Percentiles rank a stretch among this genome's conserved stretches.
Evolutionary conservation across 2,888 invertebrate species (phyloP).

Genomic region (Andrena haemorrhoa): DNA sequence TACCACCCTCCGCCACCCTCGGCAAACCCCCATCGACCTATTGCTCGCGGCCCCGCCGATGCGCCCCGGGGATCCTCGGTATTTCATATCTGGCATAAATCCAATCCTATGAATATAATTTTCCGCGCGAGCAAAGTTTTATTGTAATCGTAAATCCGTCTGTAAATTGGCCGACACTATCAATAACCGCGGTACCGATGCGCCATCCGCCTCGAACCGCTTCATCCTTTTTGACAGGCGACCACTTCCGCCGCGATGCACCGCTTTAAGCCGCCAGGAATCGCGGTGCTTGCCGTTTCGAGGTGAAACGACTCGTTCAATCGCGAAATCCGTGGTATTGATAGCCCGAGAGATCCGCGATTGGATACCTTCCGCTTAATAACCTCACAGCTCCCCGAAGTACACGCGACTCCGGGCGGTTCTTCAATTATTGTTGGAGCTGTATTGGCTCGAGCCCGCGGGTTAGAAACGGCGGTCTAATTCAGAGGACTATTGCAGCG

Average conservation of each 20-base stretch:
- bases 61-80: conserved; percentile 65
- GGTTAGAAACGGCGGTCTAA: too few species aligned
- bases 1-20: conserved; percentile 13
- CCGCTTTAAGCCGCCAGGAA: not conserved
- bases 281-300: conserved; percentile 5
- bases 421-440: not conserved
- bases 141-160: conserved; percentile 84
- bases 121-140: conserved; percentile 83
- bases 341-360: not conserved
- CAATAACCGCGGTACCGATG: conserved; percentile 78
- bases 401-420: not conserved
- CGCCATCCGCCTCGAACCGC: conserved; percentile 29
- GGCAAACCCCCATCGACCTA: conserved; percentile 27
- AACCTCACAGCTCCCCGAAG: not conserved
- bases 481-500: too few species aligned
- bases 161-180: conserved; percentile 82
- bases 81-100: conserved; percentile 84
- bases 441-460: too few species aligned
- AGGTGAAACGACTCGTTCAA: not conserved
- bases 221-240: conserved; percentile 29
- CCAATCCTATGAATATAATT: conserved; percentile 84
- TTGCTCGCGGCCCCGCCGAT: conserved; percentile 41
- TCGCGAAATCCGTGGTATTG: not conserved
- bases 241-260: conserved; percentile 20
- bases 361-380: not conserved